A percentile compares a stretch with the other conserved stretches of the same genome.
These are phyloP conservation scores for Plotosus lineatus DNA, from an alignment of 2,113 vertebrate species.

Conservation along the genomic window DNA sequence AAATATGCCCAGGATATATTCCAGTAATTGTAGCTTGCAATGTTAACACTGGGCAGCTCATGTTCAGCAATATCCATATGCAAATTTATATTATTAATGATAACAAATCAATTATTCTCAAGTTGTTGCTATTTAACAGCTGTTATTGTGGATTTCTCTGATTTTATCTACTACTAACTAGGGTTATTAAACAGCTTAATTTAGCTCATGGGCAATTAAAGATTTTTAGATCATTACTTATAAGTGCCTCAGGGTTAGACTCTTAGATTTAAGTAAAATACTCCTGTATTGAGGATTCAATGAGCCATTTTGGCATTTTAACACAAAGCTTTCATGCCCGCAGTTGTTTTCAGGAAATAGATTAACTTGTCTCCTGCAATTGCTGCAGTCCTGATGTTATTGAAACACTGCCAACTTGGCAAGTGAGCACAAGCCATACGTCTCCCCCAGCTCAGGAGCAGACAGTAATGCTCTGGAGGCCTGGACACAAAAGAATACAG, in stretches of 20 bases:
- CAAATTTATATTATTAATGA: not conserved
- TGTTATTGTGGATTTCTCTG: not conserved
- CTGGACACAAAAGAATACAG: slow-evolving; percentile 55
- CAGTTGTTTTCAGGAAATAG: slow-evolving; percentile 71
- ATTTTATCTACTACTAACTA: not conserved
- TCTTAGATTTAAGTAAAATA: slow-evolving; percentile 22
- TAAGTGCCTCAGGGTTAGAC: slow-evolving; percentile 5
- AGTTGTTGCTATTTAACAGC: not conserved
- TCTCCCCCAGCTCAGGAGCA: slow-evolving; percentile 57
- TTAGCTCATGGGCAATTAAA: slow-evolving; percentile 15
- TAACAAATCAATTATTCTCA: not conserved
- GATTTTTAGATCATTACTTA: slow-evolving; percentile 15
- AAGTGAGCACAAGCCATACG: slow-evolving; percentile 55
- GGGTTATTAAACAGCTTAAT: slow-evolving; percentile 14
- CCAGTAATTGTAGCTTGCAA: not conserved
- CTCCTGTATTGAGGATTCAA: not conserved
- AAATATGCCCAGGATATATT: not conserved
- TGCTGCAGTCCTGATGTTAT: slow-evolving; percentile 69
- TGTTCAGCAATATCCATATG: not conserved
- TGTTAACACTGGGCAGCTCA: not conserved
- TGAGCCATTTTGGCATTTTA: slow-evolving; percentile 42
- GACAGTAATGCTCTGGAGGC: slow-evolving; percentile 58
- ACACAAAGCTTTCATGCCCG: slow-evolving; percentile 45
- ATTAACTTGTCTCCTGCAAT: slow-evolving; percentile 72
- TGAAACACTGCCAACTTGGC: slow-evolving; percentile 73